These are phyloP conservation scores for Garrulus glandarius DNA, from an alignment of 2,797 vertebrate species.

Conservation along the genomic window DNA sequence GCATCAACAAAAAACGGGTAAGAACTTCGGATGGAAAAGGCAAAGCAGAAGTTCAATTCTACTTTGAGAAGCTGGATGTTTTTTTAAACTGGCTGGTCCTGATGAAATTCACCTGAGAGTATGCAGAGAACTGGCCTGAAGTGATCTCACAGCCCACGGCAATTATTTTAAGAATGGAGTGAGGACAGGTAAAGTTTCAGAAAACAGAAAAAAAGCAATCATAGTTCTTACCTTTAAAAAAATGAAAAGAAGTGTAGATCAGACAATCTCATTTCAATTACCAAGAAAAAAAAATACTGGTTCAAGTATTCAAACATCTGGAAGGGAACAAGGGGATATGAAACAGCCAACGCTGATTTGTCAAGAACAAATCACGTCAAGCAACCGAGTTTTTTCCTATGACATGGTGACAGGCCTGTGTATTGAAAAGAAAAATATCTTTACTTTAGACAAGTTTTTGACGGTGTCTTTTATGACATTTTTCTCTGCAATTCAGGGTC, in stretches of 20 bases:
- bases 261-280: constrained; percentile 8
- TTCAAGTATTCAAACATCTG: constrained; percentile 37
- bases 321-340: not conserved
- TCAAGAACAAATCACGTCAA: constrained; percentile 1
- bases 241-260: not conserved
- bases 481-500: not conserved
- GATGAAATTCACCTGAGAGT: constrained; percentile 16
- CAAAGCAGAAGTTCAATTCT: constrained; percentile 24
- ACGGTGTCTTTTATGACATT: not conserved
- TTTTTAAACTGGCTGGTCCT: not conserved
- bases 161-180: not conserved
- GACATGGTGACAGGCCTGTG: constrained; percentile 6
- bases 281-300: not conserved
- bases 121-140: not conserved
- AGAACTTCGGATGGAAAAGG: constrained; percentile 3
- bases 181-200: not conserved
- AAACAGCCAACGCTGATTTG: not conserved
- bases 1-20: not conserved
- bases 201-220: not conserved
- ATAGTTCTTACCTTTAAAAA: not conserved
- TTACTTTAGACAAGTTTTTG: not conserved
- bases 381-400: not conserved
- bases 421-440: constrained; percentile 21
- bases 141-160: not conserved
- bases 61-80: constrained; percentile 12